Base-by-base conservation (phyloP, 1,140 invertebrate genomes). In the Gryon sp. region DNA sequence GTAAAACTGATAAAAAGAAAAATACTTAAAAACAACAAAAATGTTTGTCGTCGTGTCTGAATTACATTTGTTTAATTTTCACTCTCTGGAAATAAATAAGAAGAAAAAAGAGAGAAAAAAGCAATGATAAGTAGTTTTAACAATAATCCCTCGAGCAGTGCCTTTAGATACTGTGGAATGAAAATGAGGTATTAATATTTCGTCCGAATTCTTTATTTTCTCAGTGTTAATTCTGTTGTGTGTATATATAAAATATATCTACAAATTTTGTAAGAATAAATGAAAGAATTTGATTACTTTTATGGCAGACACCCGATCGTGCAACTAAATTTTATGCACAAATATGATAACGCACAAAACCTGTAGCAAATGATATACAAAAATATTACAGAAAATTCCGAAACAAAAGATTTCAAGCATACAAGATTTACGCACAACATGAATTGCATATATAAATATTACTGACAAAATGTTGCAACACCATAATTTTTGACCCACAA, bases 161-260 rank as follows among this genome's bases (percentile, higher is more conserved):
- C 86, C 87, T 88, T 88, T 80, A 83, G 81, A 85, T 76, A 85
- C 80, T 82, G 81, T 83, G 80, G 84, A 80, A 84, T 57, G 80
- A 81, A 80, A 81, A 81, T 86, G 80, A 86, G 82, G 50, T 81
- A 86, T 63, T 79, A 82, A 75, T 82, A 74, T 79, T 65, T 36
- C 18, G 20, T 32, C 20, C 14, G 12, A 18, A 22, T 60, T 28
- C 53, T 63, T 12, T 8, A 52, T 76, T 38, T 66, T 52, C 15
- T 59, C 32, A 32, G 15, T 19, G 36, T 7, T 7, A 15, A 50
- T 32, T 26, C 6, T 63, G 40, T 32, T 7, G 7, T 9, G 8
- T 28, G 2, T 28, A 28, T 24, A 7, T 24, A 4, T 24, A 7
- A 24, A 24, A 7, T 4, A 4, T 4, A 24, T 24, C 22, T 24